Evolutionary conservation across 2,888 invertebrate genomes (phyloP).

Genomic region (Eupithecia subumbrata): DNA sequence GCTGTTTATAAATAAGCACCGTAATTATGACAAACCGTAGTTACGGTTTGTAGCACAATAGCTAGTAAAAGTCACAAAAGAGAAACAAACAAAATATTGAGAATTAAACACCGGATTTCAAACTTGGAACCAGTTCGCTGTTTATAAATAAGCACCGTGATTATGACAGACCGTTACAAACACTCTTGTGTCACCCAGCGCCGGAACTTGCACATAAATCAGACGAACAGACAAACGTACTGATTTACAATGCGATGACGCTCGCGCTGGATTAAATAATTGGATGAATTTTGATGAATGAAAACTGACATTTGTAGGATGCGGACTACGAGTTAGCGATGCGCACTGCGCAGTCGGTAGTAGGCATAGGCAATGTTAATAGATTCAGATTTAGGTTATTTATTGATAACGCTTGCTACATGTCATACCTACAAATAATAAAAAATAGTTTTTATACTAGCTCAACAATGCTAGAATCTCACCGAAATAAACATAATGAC

Average conservation of each 20-base stretch:
- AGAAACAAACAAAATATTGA: neutral
- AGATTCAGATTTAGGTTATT: neutral
- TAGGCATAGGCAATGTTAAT: neutral
- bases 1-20: neutral
- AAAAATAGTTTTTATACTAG: neutral
- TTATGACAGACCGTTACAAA: conserved; percentile 40
- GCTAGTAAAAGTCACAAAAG: neutral
- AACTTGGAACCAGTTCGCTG: neutral
- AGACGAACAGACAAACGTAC: conserved; percentile 42
- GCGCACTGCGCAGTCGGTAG: neutral
- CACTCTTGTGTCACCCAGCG: conserved; percentile 28
- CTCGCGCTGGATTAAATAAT: conserved; percentile 53
- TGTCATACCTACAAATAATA: too few relatives aligned
- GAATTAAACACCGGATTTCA: neutral
- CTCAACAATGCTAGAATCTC: too few relatives aligned
- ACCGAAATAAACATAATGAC: too few relatives aligned
- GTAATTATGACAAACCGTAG: neutral
- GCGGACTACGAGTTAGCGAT: conserved; percentile 3
- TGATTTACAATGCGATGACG: conserved; percentile 43
- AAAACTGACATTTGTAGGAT: conserved; percentile 51
- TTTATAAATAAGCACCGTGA: conserved; percentile 4
- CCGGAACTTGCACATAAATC: conserved; percentile 44
- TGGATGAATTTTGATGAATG: conserved; percentile 61
- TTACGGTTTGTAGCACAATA: too few relatives aligned
- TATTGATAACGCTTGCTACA: too few relatives aligned